Conservation (phyloP, 2,888 invertebrate genomes). For the Meiosimyza decipiens region DNA sequence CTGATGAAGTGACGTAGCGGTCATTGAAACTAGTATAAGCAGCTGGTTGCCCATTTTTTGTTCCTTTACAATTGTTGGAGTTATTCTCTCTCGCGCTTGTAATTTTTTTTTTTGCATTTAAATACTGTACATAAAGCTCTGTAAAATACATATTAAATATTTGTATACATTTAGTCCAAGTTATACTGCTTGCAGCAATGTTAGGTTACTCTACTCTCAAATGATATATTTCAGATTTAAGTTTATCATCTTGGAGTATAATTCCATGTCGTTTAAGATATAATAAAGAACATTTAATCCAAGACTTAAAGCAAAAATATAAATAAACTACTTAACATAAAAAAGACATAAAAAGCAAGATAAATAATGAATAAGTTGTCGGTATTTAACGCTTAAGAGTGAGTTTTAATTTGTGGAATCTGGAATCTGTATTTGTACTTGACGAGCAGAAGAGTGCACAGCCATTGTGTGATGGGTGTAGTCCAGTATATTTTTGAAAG, state of each 20-base stretch:
- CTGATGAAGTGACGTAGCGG: too few species aligned
- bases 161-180: too few species aligned
- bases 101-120: too few species aligned
- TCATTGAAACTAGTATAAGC: too few species aligned
- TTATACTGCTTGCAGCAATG: conserved; percentile 38
- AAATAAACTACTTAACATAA: conserved; percentile 16
- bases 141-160: too few species aligned
- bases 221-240: neutral
- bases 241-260: neutral
- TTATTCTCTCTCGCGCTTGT: too few species aligned
- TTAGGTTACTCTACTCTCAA: neutral
- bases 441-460: conserved; percentile 46
- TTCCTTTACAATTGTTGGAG: too few species aligned
- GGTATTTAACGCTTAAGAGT: neutral
- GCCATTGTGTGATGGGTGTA: conserved; percentile 58
- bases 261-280: conserved; percentile 1
- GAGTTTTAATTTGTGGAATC: neutral
- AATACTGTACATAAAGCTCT: too few species aligned
- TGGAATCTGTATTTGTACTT: conserved; percentile 25
- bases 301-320: conserved; percentile 8
- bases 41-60: too few species aligned
- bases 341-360: conserved; percentile 5
- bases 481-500: conserved; percentile 59
- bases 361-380: too few species aligned
- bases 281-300: conserved; percentile 6